Conservation (phyloP, 2,113 vertebrate species). For the Hippocampus comes region DNA sequence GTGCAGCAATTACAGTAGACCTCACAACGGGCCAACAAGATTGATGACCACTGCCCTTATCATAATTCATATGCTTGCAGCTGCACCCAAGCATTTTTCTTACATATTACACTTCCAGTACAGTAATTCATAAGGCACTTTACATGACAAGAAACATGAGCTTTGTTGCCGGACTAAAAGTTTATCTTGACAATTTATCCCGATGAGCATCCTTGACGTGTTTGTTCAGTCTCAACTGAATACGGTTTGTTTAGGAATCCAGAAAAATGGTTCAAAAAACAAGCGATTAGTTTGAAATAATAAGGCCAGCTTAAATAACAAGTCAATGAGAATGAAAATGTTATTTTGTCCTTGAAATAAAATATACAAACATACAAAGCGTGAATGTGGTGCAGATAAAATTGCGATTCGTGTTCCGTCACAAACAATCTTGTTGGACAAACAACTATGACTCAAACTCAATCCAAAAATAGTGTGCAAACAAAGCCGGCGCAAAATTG, state of each 20-base stretch:
- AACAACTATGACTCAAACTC: conserved; percentile 18
- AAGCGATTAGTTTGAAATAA: no score
- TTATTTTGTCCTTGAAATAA: no score
- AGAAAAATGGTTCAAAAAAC: no score
- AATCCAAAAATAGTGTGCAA: conserved; percentile 29
- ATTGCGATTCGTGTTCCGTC: no score
- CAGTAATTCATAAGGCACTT: neutral
- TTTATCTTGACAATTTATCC: no score
- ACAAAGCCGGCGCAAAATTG: conserved; percentile 16
- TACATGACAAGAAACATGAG: neutral
- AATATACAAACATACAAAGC: no score
- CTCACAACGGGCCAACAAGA: conserved; percentile 3
- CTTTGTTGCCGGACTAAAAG: neutral
- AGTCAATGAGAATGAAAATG: no score
- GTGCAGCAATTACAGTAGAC: conserved; percentile 9
- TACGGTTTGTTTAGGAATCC: no score
- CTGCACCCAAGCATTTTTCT: neutral
- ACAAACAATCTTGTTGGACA: no score
- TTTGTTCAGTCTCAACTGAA: no score
- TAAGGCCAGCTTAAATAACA: no score
- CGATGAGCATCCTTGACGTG: neutral
- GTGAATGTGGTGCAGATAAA: no score
- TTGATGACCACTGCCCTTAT: neutral
- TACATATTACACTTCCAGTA: neutral
- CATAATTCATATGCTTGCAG: neutral